Percentiles rank a stretch among this genome's conserved stretches.
These are phyloP conservation scores for Myoxocephalus aenaeus DNA, from an alignment of 2,797 vertebrate genomes.

Conservation along the genomic window DNA sequence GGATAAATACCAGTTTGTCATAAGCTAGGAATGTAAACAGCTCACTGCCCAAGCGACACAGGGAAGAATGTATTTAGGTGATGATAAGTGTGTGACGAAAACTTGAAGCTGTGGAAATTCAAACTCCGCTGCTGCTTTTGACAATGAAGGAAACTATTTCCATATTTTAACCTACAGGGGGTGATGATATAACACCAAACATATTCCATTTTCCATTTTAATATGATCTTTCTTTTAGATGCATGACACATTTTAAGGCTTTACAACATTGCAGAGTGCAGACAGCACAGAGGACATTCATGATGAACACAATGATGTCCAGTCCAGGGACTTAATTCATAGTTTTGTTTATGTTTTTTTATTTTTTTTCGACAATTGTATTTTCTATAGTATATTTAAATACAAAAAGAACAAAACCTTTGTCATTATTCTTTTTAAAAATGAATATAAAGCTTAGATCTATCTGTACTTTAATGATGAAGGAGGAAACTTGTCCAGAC, in stretches of 20 bases:
- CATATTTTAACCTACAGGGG: neutral
- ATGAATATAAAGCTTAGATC: neutral
- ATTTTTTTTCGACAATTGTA: neutral
- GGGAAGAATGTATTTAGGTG: neutral
- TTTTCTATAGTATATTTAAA: conserved; percentile 17
- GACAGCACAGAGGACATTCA: neutral
- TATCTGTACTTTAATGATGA: conserved; percentile 9
- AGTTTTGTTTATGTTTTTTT: neutral
- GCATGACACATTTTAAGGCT: neutral
- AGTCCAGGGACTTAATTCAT: neutral
- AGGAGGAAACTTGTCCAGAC: neutral
- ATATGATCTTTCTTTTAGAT: neutral
- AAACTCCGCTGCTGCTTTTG: neutral
- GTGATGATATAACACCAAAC: neutral
- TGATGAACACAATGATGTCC: neutral
- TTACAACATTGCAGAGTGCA: neutral
- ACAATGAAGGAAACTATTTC: neutral
- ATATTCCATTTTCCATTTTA: neutral
- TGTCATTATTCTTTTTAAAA: neutral
- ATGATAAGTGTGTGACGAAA: neutral
- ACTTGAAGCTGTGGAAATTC: neutral
- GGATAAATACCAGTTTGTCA: neutral
- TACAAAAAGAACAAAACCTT: neutral
- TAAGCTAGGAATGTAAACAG: neutral
- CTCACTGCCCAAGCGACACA: neutral